Evolutionary conservation across 2,797 vertebrate species (phyloP).

Genomic region (Semaprochilodus insignis): DNA sequence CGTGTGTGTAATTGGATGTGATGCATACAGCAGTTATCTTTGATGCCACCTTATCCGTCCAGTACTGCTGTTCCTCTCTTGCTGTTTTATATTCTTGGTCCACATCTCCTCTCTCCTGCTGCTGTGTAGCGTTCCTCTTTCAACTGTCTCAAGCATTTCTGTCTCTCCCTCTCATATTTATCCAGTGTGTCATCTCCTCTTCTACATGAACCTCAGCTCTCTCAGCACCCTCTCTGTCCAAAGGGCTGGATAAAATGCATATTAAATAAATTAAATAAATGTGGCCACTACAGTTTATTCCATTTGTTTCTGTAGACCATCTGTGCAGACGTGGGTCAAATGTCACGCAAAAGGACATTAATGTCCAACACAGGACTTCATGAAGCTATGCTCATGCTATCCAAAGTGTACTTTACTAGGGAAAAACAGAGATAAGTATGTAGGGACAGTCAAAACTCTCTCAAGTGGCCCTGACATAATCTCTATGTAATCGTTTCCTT

Average conservation of each 20-base stretch:
- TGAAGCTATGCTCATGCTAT: no score
- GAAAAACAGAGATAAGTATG: not conserved
- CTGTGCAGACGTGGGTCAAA: not conserved
- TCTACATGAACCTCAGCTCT: not conserved
- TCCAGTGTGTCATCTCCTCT: not conserved
- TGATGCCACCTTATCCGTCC: not conserved
- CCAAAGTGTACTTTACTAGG: not conserved
- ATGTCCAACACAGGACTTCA: not conserved
- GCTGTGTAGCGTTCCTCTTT: not conserved
- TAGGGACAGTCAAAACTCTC: not conserved
- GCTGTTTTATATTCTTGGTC: not conserved
- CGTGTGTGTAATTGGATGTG: slow-evolving; percentile 3
- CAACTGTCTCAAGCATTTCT: not conserved
- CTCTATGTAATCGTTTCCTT: slow-evolving; percentile 17
- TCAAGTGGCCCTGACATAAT: not conserved
- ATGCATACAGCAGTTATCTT: slow-evolving; percentile 11
- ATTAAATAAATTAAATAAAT: not conserved
- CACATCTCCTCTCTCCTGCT: not conserved
- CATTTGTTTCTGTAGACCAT: no score
- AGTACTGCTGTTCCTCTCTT: not conserved
- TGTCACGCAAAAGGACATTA: not conserved
- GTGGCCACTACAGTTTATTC: not conserved
- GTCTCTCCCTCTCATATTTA: not conserved
- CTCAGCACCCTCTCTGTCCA: not conserved
- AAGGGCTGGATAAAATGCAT: not conserved